Evolutionary conservation across 2,113 vertebrate genomes (phyloP).

Genomic region (Probosciger aterrimus): DNA sequence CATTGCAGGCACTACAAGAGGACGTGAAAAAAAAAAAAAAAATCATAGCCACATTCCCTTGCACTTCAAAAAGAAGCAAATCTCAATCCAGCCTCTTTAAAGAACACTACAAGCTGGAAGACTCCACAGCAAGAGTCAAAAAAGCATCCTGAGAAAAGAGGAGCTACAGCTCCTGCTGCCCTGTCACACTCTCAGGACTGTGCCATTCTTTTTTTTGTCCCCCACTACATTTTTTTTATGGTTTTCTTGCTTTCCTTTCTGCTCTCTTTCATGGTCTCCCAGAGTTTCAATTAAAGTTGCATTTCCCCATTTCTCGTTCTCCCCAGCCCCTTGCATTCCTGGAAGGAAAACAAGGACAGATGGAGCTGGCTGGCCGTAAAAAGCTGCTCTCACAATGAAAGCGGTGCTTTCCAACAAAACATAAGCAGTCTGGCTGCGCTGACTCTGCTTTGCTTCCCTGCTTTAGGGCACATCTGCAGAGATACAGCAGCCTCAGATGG

Average conservation of each 20-base stretch:
- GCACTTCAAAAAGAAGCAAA: neutral
- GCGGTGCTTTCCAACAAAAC: constrained; percentile 19
- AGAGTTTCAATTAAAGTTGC: constrained; percentile 6
- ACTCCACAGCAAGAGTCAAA: neutral
- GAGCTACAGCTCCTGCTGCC: neutral
- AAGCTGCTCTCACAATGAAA: constrained; percentile 8
- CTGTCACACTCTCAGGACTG: neutral
- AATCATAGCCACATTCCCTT: neutral
- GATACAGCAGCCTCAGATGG: constrained; percentile 13
- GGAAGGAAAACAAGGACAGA: constrained; percentile 40
- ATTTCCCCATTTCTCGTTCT: neutral
- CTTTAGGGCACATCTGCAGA: constrained; percentile 50
- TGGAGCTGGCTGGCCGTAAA: neutral
- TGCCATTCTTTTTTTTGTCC: neutral
- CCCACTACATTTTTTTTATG: neutral
- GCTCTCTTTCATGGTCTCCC: neutral
- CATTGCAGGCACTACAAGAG: neutral
- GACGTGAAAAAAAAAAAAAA: neutral
- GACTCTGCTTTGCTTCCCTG: constrained; percentile 9
- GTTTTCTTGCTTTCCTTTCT: constrained; percentile 8
- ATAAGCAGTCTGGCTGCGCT: neutral
- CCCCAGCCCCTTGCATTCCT: neutral
- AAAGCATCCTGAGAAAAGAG: neutral
- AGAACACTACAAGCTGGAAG: neutral
- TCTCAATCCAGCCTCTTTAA: neutral